Base-by-base conservation (phyloP, 2,888 invertebrate species). In the Ichneumoninae sp. region DNA sequence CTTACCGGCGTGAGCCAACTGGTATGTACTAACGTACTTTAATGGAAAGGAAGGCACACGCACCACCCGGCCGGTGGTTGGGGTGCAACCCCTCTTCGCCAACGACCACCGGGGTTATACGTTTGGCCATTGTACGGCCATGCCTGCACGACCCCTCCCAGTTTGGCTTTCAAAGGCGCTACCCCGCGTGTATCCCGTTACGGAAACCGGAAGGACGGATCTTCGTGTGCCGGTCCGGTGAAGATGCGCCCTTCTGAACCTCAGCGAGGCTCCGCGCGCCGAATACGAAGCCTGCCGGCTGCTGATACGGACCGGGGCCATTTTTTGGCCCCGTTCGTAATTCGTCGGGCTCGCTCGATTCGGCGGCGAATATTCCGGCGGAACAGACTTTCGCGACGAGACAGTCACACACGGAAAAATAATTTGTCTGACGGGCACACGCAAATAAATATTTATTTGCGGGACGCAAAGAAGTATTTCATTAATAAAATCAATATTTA, bases 1-100 rank as follows among this genome's bases (percentile, higher is more conserved):
- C 80, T 81, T 79, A 81, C 74, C 81, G 78, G 33, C 83, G 89
- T 81, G 88, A 85, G 83, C 87, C 88, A 88, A 86, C 88, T 86
- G 88, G 88, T 85, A 68, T 68, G 68, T 47, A 89, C 89, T 90
- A 90, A 90, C 90, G 89, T 87, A 87, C 83, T 82, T 88, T 87
- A 76, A 85, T 87, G 80, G 85, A 89, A 89, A 90, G 89, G 82
- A 80, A 82, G 71, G 76, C 71, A 80, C 83, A 88, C 81, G 83
- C 87, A 86, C 74, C 87, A 84, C 83, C 87, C 54, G 86, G 84
- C 81, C 50, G 19, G 54, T 76, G 68, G 79, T 82, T 85, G 82
- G 85, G 85, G 86, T 83, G 83, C 85, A 86, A 80, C 86, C 85
- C 83, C 85, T 82, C 83, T 79, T 77, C 73, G 77, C 68, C 84